phyloP scores from a whole-genome alignment of 2,113 vertebrate genomes.

The Gallinago undulata region DNA sequence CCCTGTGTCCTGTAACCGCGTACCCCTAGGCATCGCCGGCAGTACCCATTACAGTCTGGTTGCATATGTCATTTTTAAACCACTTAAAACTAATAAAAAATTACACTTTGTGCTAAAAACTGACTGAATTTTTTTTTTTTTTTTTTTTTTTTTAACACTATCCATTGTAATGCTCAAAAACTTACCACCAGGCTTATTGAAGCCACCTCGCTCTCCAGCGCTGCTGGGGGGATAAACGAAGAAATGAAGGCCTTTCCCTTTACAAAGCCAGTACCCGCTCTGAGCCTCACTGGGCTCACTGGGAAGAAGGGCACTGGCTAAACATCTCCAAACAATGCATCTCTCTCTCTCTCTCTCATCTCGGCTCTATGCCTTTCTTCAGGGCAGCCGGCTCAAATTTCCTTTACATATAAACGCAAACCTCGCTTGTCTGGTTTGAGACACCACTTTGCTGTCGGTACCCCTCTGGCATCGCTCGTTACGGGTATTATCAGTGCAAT shows the following conservation, averaged over 20 bases:
- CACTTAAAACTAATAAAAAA: conserved; percentile 76
- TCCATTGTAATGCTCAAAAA: conserved; percentile 99
- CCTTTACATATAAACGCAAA: conserved; percentile 73
- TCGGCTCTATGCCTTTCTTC: conserved; percentile 85
- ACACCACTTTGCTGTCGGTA: conserved; percentile 68
- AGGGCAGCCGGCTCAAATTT: conserved; percentile 80
- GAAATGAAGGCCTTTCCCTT: conserved; percentile 99
- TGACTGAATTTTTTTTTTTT: conserved; percentile 71
- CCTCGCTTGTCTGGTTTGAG: conserved; percentile 74
- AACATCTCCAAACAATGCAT: conserved; percentile 84
- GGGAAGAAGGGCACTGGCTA: conserved; percentile 94
- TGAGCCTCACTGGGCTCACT: conserved; percentile 91
- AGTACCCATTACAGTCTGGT: conserved; percentile 80
- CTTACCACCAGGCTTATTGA: conserved; percentile 99
- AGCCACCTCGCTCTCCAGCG: conserved; percentile 99
- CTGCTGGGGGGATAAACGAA: conserved; percentile 99
- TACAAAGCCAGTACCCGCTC: conserved; percentile 97
- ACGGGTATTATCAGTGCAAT: conserved; percentile 80
- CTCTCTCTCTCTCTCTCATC: conserved; percentile 80
- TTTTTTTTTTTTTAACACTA: conserved; percentile 85
- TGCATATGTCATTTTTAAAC: conserved; percentile 75
- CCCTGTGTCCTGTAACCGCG: conserved; percentile 75
- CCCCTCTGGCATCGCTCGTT: conserved; percentile 50
- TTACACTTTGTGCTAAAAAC: conserved; percentile 74
- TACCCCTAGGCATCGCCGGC: conserved; percentile 84